These are phyloP conservation scores for Drosophila gaucha DNA, from an alignment of 2,888 invertebrate genomes.

Conservation along the genomic window DNA sequence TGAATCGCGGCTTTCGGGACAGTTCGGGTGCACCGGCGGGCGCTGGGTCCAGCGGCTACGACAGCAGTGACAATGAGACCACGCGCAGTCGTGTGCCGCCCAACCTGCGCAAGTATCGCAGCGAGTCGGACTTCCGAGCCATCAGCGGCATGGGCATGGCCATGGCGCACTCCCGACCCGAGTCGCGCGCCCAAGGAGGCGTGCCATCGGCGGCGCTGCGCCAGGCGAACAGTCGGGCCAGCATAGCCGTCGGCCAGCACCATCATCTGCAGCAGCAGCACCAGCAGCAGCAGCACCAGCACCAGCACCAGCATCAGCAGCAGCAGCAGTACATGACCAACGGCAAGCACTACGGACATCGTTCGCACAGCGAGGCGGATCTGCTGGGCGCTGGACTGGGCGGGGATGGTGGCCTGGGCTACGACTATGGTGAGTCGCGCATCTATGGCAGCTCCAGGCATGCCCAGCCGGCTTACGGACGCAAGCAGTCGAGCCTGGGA, in stretches of 20 bases:
- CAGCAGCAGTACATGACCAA: slow-evolving; percentile 72
- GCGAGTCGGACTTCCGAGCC: slow-evolving; percentile 93
- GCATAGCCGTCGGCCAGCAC: slow-evolving; percentile 85
- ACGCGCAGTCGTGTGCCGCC: slow-evolving; percentile 85
- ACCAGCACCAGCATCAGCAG: slow-evolving; percentile 73
- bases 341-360: slow-evolving; percentile 85
- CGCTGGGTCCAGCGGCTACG: slow-evolving; percentile 94
- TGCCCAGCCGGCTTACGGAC: slow-evolving; percentile 54
- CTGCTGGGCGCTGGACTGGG: slow-evolving; percentile 88
- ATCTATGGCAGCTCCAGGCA: slow-evolving; percentile 81
- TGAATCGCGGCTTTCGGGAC: slow-evolving; percentile 87
- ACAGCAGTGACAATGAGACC: slow-evolving; percentile 94
- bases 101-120: slow-evolving; percentile 89
- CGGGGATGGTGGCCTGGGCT: slow-evolving; percentile 65
- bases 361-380: slow-evolving; percentile 95
- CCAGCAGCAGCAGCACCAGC: slow-evolving; percentile 48
- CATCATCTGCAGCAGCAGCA: slow-evolving; percentile 53
- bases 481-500: slow-evolving; percentile 83
- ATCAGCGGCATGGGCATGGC: slow-evolving; percentile 79
- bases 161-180: slow-evolving; percentile 82
- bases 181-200: slow-evolving; percentile 82
- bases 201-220: slow-evolving; percentile 89
- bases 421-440: slow-evolving; percentile 82
- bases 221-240: slow-evolving; percentile 88
- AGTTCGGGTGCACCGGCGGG: slow-evolving; percentile 81